Conservation (phyloP, 2,113 vertebrate species). For the Psettodes erumei region DNA sequence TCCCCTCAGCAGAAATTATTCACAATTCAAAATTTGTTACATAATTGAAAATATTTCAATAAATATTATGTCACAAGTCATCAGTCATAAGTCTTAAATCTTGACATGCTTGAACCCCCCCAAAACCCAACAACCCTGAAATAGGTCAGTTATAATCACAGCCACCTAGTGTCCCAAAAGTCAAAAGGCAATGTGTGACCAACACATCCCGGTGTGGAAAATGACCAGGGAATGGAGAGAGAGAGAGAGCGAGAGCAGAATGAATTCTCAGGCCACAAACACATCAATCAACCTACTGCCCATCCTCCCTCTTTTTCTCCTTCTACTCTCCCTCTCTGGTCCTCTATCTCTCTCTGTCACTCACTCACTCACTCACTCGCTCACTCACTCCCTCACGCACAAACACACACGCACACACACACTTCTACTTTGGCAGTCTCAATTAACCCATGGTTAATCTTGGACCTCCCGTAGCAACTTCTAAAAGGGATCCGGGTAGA, state of each 20-base stretch:
- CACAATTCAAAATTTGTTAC: not conserved
- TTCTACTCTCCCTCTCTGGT: slow-evolving; percentile 39
- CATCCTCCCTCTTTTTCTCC: slow-evolving; percentile 60
- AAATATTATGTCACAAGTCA: no score
- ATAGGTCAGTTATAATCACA: slow-evolving; percentile 42
- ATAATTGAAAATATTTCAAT: not conserved
- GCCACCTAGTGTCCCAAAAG: slow-evolving; percentile 69
- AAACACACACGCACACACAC: slow-evolving; percentile 42
- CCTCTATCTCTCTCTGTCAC: slow-evolving; percentile 53
- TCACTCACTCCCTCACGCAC: slow-evolving; percentile 34
- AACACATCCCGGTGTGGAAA: slow-evolving; percentile 71
- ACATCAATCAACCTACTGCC: slow-evolving; percentile 81
- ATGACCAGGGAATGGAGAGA: slow-evolving; percentile 49
- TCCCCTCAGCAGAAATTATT: slow-evolving; percentile 9
- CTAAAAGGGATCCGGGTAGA: slow-evolving; percentile 87
- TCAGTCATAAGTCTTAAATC: no score
- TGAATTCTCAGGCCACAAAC: slow-evolving; percentile 84
- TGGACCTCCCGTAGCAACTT: slow-evolving; percentile 89
- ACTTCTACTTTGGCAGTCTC: slow-evolving; percentile 82
- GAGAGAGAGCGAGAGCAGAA: slow-evolving; percentile 53
- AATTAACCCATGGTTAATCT: slow-evolving; percentile 92
- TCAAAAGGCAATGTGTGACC: slow-evolving; percentile 77
- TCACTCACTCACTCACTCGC: slow-evolving; percentile 38
- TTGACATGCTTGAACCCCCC: no score
- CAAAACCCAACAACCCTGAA: no score